Base-by-base conservation (phyloP, 2,888 invertebrate genomes). In the Noctua comes region DNA sequence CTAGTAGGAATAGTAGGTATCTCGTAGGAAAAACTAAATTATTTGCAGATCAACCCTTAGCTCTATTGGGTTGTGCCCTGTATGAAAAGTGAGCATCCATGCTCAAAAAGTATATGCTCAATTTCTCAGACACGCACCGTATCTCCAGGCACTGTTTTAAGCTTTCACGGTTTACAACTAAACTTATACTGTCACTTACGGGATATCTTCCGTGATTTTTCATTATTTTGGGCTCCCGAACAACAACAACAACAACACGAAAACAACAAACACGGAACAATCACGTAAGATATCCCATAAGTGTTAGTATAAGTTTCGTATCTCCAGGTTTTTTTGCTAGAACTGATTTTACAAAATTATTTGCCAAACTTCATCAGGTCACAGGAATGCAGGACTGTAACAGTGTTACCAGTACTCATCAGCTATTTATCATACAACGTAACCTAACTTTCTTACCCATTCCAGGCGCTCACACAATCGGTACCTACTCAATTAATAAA, bases 381-480 rank as follows among this genome's bases (percentile, higher is more conserved):
- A 81, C 65, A 79, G 82, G 68, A 86, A 79, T 64, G 80, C 62
- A 66, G 43, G 54, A 16, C 68, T 76, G 77, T 81, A 86, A 88
- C 51, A 74, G 21, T 79, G 40, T 85, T 78, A 83, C 69, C 68
- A 71, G 48, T 80, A 80, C 68, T 68, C 79, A 83, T 66, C 54
- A 36, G 31, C 62, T 77, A 73, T 75, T 71, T 76, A 83, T 80
- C 73, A 72, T 73, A 75, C 65, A 80, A 75, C 84, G 82, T 90
- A 86, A 90, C 85, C 73, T 36, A 82, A 83, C 84, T 90, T 88
- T 88, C 88, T 90, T 88, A 87, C 79, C 87, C 86, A 85, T 90
- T 87, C 83, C 84, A 78, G 84, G 79, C 75, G 62, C 71, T 72
- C 79, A 88, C 73, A 88, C 84, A 87, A 84, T 85, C 65, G 75